Evolutionary conservation across 2,113 vertebrate genomes (phyloP), one percentile per base, ranked within the genome.

Genomic region (Apus apus): DNA sequence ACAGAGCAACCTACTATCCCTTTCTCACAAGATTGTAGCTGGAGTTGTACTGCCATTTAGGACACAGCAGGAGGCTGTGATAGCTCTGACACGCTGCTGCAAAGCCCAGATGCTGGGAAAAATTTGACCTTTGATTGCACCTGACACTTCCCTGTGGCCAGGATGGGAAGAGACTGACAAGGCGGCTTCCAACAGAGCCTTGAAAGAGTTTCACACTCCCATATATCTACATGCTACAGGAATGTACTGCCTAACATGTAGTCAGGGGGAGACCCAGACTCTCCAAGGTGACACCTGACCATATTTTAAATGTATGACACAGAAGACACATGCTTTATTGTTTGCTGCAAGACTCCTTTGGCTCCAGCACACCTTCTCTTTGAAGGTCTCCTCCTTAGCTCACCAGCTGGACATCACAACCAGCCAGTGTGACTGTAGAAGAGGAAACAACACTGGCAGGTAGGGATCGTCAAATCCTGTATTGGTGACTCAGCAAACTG

Each of bases 161-260:
- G 40, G 29, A 21, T 51, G 30, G 45, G 43, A 85, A 79, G 67
- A n/a, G 11, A 13, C 16, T 56, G n/a, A 60, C 5, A 45, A 74
- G 36, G 34, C 15, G 50, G 36, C 25, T 86, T 73, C 62, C 50
- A n/a, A 6, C 0, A 73, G 46, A 68, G 12, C 54, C 72, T 50
- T 1, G 0, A 13, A 83, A 79, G 23, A 19, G 18, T 76, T 86
- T 80, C 21, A 21, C 16, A 6, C 10, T 73, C 46, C 27, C 2
- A 0, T 15, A 40, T 76, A 83, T 91, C 60, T 65, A 25, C 0
- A 0, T 46, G 66, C 43, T 43, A 3, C 22, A 51, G 70, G 43
- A 79, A 13, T 10, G 8, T 9, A 8, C 22, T 60, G 45, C 53
- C 43, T 51, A n/a, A 18, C 22, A 22, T 5, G 6, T 14, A 19